Evolutionary conservation across 2,113 vertebrate genomes (phyloP).

Genomic region (Ptychochromis oligacanthus): DNA sequence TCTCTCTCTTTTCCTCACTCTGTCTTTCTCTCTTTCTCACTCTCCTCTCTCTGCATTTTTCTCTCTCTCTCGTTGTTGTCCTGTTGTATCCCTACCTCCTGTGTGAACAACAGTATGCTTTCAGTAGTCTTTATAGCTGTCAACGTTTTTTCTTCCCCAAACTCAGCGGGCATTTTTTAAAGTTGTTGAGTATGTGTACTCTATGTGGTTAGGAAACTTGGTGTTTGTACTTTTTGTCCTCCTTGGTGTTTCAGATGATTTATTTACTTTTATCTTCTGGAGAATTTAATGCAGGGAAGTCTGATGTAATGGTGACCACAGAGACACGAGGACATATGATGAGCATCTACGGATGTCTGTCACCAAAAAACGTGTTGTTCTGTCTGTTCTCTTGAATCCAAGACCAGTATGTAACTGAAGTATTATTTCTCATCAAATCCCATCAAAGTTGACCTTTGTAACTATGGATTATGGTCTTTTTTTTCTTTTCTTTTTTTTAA

Average conservation of each 20-base stretch:
- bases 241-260: slow-evolving; percentile 71
- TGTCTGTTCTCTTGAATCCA: slow-evolving; percentile 28
- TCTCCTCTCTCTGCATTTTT: slow-evolving; percentile 19
- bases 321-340: slow-evolving; percentile 37
- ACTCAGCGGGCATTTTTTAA: slow-evolving; percentile 75
- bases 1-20: slow-evolving; percentile 41
- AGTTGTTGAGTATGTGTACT: slow-evolving; percentile 78
- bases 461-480: slow-evolving; percentile 42
- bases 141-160: slow-evolving; percentile 63
- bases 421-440: slow-evolving; percentile 29
- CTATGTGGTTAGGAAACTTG: slow-evolving; percentile 76
- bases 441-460: slow-evolving; percentile 47
- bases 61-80: slow-evolving; percentile 72
- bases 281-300: slow-evolving; percentile 60
- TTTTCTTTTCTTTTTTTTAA: slow-evolving; percentile 16
- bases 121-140: slow-evolving; percentile 77
- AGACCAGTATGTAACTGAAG: slow-evolving; percentile 8
- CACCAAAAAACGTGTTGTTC: slow-evolving; percentile 30
- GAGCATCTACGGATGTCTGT: slow-evolving; percentile 39
- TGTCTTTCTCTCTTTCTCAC: slow-evolving; percentile 21
- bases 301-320: slow-evolving; percentile 46
- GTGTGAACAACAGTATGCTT: slow-evolving; percentile 77
- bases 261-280: slow-evolving; percentile 53
- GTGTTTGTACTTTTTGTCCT: slow-evolving; percentile 80
- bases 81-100: slow-evolving; percentile 72